Percentiles rank a stretch among this genome's conserved stretches.
These are phyloP conservation scores for Ginglymostoma cirratum DNA, from an alignment of 2,113 vertebrate genomes.

Conservation along the genomic window DNA sequence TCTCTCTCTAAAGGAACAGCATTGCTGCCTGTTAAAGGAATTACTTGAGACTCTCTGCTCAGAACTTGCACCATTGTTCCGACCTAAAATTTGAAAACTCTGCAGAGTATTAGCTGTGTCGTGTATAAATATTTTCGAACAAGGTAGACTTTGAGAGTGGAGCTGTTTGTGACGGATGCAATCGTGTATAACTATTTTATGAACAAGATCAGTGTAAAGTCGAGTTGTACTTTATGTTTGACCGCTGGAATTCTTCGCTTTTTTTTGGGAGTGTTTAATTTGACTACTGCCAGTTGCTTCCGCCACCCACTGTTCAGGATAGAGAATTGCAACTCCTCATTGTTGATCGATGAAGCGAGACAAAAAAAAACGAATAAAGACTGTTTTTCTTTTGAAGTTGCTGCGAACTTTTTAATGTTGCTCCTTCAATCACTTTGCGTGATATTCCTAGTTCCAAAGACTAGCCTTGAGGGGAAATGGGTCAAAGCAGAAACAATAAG, in stretches of 20 bases:
- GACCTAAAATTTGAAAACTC: neutral
- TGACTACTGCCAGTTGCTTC: constrained; percentile 24
- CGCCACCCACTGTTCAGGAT: neutral
- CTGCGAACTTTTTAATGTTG: neutral
- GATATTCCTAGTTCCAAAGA: neutral
- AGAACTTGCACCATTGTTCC: constrained; percentile 12
- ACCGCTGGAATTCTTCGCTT: neutral
- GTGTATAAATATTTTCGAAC: constrained; percentile 9
- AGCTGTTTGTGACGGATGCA: constrained; percentile 31
- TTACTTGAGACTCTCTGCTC: neutral
- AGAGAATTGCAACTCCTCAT: constrained; percentile 14
- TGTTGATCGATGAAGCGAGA: constrained; percentile 37
- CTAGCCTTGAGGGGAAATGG: too few relatives aligned
- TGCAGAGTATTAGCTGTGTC: constrained; percentile 22
- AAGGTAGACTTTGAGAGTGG: neutral
- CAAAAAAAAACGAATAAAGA: constrained; percentile 29
- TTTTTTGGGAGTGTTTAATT: constrained; percentile 30
- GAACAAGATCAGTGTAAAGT: constrained; percentile 32
- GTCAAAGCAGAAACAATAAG: neutral
- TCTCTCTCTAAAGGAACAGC: neutral
- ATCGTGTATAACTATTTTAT: constrained; percentile 27
- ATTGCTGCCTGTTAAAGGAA: neutral
- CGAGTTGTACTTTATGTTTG: constrained; percentile 31
- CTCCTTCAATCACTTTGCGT: neutral
- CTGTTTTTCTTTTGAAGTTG: neutral